Evolutionary conservation across 2,113 vertebrate genomes (phyloP).

Genomic region (Pedionomus torquatus): DNA sequence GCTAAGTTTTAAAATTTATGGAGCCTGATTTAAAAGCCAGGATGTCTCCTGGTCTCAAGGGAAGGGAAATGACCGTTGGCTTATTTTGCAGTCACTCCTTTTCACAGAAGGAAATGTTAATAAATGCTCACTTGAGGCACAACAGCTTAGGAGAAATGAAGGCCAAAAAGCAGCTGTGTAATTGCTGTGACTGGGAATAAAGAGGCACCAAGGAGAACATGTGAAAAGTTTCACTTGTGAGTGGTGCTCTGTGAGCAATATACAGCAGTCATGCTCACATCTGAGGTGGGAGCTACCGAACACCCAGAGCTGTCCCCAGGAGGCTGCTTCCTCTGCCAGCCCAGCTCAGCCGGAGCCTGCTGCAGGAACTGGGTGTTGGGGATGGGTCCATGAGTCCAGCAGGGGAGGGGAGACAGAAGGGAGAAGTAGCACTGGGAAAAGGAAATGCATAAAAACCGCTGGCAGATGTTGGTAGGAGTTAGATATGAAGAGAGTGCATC

Average conservation of each 20-base stretch:
- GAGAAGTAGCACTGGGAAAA: not conserved
- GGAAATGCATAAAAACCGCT: fast-evolving
- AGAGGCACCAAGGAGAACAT: not conserved
- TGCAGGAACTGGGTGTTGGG: not conserved
- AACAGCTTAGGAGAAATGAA: not conserved
- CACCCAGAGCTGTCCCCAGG: not conserved
- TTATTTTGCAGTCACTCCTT: conserved; percentile 56
- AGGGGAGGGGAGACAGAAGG: not conserved
- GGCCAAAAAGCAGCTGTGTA: conserved; percentile 1
- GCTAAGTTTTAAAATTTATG: conserved; percentile 37
- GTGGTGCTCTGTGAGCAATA: fast-evolving
- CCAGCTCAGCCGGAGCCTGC: not conserved
- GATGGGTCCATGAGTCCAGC: not conserved
- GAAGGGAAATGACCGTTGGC: conserved; percentile 63
- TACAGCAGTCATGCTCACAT: not conserved
- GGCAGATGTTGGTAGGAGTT: not conserved
- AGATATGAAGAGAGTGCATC: not conserved
- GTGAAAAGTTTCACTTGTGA: not conserved
- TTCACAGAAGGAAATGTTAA: conserved; percentile 53
- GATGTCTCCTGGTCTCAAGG: conserved; percentile 20
- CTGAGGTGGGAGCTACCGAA: not conserved
- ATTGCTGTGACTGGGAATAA: conserved; percentile 2
- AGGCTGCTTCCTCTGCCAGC: not conserved
- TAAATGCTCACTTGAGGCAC: not conserved
- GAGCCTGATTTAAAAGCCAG: conserved; percentile 34